Evolutionary conservation across 2,888 invertebrate genomes (phyloP).

Genomic region (Amphipoea lucens): DNA sequence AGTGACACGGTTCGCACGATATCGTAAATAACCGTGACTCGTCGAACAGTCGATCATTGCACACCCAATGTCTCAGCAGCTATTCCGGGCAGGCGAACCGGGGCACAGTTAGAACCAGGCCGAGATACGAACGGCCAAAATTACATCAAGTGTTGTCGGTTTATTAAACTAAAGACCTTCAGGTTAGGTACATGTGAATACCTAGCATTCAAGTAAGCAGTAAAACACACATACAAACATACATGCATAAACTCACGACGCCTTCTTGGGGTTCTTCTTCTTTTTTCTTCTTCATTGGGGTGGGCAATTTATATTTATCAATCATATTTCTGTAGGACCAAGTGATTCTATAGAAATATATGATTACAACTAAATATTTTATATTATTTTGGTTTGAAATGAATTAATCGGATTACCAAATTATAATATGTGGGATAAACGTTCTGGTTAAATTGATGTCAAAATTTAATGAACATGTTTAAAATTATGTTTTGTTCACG

Average conservation of each 20-base stretch:
- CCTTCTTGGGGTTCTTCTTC: too few relatives aligned
- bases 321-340: not conserved
- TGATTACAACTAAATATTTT: not conserved
- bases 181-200: not conserved
- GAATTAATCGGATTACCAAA: not conserved
- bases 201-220: not conserved
- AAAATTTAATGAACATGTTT: not conserved
- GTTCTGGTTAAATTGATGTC: not conserved
- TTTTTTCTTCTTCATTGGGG: too few relatives aligned
- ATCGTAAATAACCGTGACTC: constrained; percentile 55
- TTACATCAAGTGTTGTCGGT: constrained; percentile 12
- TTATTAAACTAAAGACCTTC: not conserved
- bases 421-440: not conserved
- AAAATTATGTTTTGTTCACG: not conserved
- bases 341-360: not conserved
- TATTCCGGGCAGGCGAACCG: constrained; percentile 54
- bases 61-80: constrained; percentile 39
- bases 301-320: not conserved
- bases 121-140: constrained; percentile 29
- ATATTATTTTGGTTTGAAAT: not conserved
- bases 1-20: constrained; percentile 34
- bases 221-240: not conserved
- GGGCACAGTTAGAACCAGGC: constrained; percentile 47
- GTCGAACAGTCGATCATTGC: constrained; percentile 32
- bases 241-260: not conserved